Evolutionary conservation across 2,113 vertebrate genomes (phyloP).

Genomic region (Chaenocephalus aceratus): DNA sequence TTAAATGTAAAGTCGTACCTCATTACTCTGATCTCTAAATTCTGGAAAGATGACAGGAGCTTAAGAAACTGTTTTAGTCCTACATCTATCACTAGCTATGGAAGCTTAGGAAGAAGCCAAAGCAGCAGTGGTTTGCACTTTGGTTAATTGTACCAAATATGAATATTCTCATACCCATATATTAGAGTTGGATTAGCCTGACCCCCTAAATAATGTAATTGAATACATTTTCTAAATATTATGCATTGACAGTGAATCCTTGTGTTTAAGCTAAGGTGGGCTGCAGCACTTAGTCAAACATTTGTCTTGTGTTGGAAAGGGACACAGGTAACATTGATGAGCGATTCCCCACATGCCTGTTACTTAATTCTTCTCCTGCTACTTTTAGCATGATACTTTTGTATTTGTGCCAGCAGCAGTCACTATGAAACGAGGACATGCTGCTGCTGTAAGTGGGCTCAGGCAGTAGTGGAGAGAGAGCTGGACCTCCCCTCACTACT

Average conservation of each 20-base stretch:
- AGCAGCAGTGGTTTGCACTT: background rate
- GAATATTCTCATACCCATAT: background rate
- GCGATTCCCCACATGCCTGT: background rate
- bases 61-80: constrained; percentile 34
- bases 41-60: constrained; percentile 31
- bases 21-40: background rate
- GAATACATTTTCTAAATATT: too few relatives aligned
- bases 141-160: background rate
- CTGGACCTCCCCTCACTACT: constrained; percentile 49
- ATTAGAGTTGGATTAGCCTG: background rate
- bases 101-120: background rate
- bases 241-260: too few relatives aligned
- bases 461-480: background rate
- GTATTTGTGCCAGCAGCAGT: background rate
- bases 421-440: background rate
- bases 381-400: background rate
- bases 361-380: background rate
- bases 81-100: constrained; percentile 31
- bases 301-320: background rate
- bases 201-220: too few relatives aligned
- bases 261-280: too few relatives aligned
- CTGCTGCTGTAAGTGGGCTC: constrained; percentile 6
- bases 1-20: background rate
- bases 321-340: background rate
- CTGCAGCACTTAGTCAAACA: too few relatives aligned